Base-by-base conservation (phyloP, 1,140 invertebrate genomes). In the Spodoptera litura region DNA sequence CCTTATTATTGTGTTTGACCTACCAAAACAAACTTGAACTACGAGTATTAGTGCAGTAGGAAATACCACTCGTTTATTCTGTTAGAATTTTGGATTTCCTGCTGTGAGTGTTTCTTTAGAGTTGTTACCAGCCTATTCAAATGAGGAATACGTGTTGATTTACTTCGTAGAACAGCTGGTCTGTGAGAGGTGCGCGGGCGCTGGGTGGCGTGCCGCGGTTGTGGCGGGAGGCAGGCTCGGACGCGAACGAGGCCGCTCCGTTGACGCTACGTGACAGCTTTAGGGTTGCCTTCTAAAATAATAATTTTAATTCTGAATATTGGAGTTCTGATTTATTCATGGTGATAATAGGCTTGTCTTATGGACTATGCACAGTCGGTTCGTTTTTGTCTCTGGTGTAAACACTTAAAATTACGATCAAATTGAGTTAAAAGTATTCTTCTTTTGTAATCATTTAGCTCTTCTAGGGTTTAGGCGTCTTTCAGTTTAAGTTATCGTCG, bases 181-280 rank as follows among this genome's bases (percentile, higher is more conserved):
- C 9, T 44, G 6, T 44, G 38, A 44, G 9, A n/a, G 27, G 35
- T 52, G 62, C 10, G 52, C 0, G 4, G 58, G 9, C 35, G 49
- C 25, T 44, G 38, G 38, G 61, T 51, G 12, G 74, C 61, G 62
- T 25, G 38, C 38, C 12, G 53, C n/a, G n/a, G 75, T 27, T 38
- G 52, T 4, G 20, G 59, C 62, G 62, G 70, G 27, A 15, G 11
- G 20, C 64, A 55, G 35, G 76, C 44, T 25, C 64, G 76, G 66
- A 70, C 66, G 66, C 76, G 20, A 70, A 70, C 66, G 66, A 70
- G 38, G 80, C 49, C 70, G 70, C 78, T 58, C 38, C 52, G 80
- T 64, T 44, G 75, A 25, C 55, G 75, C 62, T 81, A 77, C 78
- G 81, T 78, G 78, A 78, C 62, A 25, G 38, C 64, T 38, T 11